Conservation (phyloP, 2,888 invertebrate genomes). For the Hedychridium roseum region DNA sequence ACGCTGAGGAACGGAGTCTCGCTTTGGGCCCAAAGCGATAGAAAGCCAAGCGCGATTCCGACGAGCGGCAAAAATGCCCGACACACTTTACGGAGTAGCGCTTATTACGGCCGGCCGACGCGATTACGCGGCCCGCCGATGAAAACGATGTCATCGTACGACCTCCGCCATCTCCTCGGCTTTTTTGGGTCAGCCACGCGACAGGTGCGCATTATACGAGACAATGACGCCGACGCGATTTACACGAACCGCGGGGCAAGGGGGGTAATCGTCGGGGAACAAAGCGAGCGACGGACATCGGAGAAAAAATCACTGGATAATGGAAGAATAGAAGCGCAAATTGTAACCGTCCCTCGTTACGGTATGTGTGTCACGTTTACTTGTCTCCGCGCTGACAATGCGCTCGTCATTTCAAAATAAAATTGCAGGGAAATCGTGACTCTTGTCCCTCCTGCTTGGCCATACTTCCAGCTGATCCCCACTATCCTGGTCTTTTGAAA, state of each 20-base stretch:
- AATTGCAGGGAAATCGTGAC: no score
- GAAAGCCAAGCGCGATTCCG: background rate
- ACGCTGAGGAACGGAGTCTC: conserved; percentile 13
- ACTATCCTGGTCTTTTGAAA: conserved; percentile 6
- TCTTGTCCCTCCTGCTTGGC: no score
- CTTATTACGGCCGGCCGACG: background rate
- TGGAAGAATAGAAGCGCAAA: background rate
- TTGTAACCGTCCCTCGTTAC: no score
- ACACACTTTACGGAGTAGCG: conserved; percentile 1
- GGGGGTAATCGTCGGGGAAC: background rate
- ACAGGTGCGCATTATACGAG: no score
- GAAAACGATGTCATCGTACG: conserved; percentile 21
- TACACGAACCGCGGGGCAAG: no score
- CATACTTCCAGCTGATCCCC: no score
- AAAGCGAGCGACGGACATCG: background rate
- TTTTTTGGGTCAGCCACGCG: no score
- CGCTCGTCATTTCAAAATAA: no score
- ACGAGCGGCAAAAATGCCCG: background rate
- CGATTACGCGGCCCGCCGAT: conserved; percentile 3
- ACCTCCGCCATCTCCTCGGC: no score
- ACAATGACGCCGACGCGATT: no score
- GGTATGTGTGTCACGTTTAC: no score
- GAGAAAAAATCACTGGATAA: background rate
- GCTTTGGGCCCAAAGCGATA: conserved; percentile 4
- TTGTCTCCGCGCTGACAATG: no score